These are phyloP conservation scores for Chelon auratus DNA, from an alignment of 2,797 vertebrate genomes.

Conservation along the genomic window DNA sequence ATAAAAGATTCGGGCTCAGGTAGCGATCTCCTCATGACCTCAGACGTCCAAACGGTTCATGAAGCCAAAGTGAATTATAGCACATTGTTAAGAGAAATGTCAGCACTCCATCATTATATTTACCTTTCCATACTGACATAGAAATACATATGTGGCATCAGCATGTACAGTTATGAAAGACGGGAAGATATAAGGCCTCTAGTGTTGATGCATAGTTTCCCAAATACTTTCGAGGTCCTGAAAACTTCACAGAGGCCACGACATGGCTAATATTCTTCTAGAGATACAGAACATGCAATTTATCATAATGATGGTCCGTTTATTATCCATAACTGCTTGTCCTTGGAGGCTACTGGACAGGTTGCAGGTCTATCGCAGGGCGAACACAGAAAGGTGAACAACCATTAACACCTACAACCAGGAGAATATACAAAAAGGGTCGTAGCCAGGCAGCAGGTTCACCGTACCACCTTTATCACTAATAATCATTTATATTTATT, in stretches of 20 bases:
- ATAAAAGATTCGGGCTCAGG: not conserved
- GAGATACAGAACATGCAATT: not conserved
- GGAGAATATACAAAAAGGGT: too few species aligned
- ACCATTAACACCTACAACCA: too few species aligned
- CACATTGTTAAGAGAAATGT: constrained; percentile 66
- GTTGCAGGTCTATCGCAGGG: too few species aligned
- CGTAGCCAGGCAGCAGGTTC: too few species aligned
- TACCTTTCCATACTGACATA: constrained; percentile 64
- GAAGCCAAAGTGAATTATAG: constrained; percentile 38
- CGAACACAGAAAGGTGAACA: too few species aligned
- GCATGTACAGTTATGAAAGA: constrained; percentile 28
- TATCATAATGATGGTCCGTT: not conserved
- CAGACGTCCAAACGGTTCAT: constrained; percentile 10
- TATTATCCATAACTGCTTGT: too few species aligned
- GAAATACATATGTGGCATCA: constrained; percentile 29
- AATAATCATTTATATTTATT: too few species aligned
- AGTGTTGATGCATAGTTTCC: constrained; percentile 30
- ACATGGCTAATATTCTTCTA: too few species aligned
- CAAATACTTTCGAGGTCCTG: not conserved
- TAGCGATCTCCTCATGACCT: constrained; percentile 23
- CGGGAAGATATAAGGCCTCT: constrained; percentile 18
- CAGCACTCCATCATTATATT: constrained; percentile 41
- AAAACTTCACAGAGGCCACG: not conserved
- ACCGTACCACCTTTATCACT: too few species aligned
- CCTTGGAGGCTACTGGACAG: too few species aligned